Conservation (phyloP, 2,113 vertebrate genomes). For the Aegithalos caudatus region DNA sequence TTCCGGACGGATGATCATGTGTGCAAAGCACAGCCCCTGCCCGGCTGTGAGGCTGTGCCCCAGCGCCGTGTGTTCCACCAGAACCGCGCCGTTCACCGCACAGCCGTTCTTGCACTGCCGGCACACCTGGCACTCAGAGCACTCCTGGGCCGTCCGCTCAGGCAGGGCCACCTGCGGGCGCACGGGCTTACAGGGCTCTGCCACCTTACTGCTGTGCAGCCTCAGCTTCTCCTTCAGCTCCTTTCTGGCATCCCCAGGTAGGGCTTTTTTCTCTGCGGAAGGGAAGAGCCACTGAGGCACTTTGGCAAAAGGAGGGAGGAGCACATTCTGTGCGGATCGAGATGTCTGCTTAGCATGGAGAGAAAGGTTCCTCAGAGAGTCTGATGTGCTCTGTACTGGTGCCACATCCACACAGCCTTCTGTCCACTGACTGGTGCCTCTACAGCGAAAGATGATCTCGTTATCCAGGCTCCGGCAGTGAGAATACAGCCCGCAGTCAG, state of each 20-base stretch:
- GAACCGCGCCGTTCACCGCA: neutral
- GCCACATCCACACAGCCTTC: constrained; percentile 69
- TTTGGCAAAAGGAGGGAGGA: constrained; percentile 70
- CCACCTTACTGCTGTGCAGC: constrained; percentile 76
- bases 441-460: constrained; percentile 77
- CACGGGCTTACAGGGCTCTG: constrained; percentile 75
- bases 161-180: constrained; percentile 66
- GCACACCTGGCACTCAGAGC: constrained; percentile 28
- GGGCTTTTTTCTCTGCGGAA: constrained; percentile 71
- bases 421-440: constrained; percentile 75
- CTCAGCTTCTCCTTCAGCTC: constrained; percentile 84
- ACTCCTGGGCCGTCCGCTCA: constrained; percentile 7
- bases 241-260: constrained; percentile 65
- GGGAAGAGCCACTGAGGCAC: constrained; percentile 79
- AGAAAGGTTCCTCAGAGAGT: constrained; percentile 63
- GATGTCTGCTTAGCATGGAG: constrained; percentile 60
- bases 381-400: constrained; percentile 37
- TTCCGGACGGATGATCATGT: constrained; percentile 74
- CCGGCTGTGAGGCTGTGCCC: neutral
- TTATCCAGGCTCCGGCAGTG: constrained; percentile 79
- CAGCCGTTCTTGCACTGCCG: neutral
- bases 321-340: constrained; percentile 62
- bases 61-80: constrained; percentile 13
- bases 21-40: constrained; percentile 38
- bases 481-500: constrained; percentile 67